Base-by-base conservation (phyloP, 2,888 invertebrate genomes). In the Diploptera punctata region DNA sequence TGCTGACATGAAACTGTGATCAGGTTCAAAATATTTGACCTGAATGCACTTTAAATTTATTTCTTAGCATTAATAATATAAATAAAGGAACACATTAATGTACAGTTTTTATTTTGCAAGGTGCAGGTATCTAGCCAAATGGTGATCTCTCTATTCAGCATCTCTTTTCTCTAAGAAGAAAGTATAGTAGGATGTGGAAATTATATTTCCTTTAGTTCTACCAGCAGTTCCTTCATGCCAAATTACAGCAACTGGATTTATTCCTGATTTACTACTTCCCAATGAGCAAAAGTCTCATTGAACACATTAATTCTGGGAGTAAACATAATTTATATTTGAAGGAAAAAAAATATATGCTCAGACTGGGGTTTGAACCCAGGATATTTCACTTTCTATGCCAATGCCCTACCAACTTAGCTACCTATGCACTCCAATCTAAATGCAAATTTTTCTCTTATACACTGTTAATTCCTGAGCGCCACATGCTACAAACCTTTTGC, bases 191-290 rank as follows among this genome's bases (percentile, higher is more conserved):
- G 73, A 73, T 54, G 68, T 47, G 26, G 44, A 29, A 9, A 73
- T 31, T 29, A 73, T 71, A 31, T 73, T 72, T 31, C 68, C n/a
- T 44, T 73, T 73, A 29, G 29, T 67, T 44, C 74, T 57, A 21
- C 72, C 74, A 18, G 72, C 19, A 38, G 73, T 24, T 1, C 31
- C 71, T 72, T 73, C 73, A 43, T 73, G 73, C 73, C 73, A 73
- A 18, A 73, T 54, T 19, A 73, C 31, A 43, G 71, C 73, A 24
- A 47, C 29, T n/a, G 73, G 71, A 60, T 70, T 72, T 31, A 67
- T 33, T 67, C 71, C 62, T 13, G 49, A 49, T n/a, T 49, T 49
- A 49, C 49, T 13, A 18, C 18, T n/a, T 13, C 49, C 49, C 5
- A 49, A n/a, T 7, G 49, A 49, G 49, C 49, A 49, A 49, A 49